A percentile compares a stretch with the other conserved stretches of the same genome.
phyloP scores from a whole-genome alignment of 2,113 vertebrate species.

The Madoqua kirkii region DNA sequence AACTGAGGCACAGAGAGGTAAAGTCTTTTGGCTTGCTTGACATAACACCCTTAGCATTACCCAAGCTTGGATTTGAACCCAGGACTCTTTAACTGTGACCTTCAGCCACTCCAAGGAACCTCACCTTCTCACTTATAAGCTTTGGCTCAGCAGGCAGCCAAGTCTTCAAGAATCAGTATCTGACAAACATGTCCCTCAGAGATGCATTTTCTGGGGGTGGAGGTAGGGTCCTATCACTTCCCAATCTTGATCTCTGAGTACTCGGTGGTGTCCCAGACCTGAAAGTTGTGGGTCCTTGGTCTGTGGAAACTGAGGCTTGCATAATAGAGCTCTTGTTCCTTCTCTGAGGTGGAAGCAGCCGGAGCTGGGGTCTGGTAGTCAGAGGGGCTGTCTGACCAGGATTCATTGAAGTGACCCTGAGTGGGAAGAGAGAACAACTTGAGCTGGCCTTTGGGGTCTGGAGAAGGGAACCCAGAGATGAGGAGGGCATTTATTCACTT shows the following conservation, averaged over 20 bases:
- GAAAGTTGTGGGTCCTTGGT: not conserved
- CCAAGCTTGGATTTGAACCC: not conserved
- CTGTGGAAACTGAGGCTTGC: not conserved
- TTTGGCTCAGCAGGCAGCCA: not conserved
- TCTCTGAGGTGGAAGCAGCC: not conserved
- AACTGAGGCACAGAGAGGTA: not conserved
- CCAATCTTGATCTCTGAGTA: not conserved
- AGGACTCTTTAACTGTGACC: not conserved
- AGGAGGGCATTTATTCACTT: not conserved
- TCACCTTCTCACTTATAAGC: not conserved
- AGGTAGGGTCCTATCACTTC: accelerated
- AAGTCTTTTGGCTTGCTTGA: not conserved
- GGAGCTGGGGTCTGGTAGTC: accelerated
- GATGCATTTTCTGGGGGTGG: no score
- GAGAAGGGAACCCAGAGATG: not conserved
- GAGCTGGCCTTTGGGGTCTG: not conserved
- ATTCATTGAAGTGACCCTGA: not conserved
- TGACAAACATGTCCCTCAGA: not conserved
- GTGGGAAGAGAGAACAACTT: not conserved
- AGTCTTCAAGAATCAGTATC: not conserved
- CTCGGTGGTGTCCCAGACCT: not conserved
- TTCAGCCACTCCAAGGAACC: not conserved
- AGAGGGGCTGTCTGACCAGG: not conserved
- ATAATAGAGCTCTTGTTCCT: not conserved
- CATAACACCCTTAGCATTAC: not conserved